Conservation (phyloP, 2,113 vertebrate species). For the Scytalopus superciliaris region DNA sequence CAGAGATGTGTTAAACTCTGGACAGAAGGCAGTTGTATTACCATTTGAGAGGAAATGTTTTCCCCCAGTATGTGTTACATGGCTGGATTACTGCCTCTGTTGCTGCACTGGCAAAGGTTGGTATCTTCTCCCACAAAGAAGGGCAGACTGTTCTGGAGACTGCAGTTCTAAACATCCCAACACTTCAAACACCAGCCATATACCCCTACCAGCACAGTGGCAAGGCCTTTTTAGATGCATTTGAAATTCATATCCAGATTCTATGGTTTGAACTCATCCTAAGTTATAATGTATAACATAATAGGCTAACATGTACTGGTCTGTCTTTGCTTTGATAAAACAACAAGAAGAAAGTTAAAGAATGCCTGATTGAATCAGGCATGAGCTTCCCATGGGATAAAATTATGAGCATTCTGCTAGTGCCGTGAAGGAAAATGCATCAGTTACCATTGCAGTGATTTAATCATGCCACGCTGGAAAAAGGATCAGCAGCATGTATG, state of each 20-base stretch:
- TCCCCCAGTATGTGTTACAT: accelerated
- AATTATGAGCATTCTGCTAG: conserved; percentile 58
- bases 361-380: conserved; percentile 54
- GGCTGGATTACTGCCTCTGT: background rate
- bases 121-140: background rate
- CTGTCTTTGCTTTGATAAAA: conserved; percentile 40
- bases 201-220: background rate
- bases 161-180: background rate
- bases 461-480: background rate
- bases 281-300: background rate
- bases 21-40: background rate
- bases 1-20: background rate
- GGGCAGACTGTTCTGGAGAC: background rate
- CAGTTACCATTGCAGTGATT: conserved; percentile 28
- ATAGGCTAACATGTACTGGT: background rate
- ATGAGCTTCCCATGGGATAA: conserved; percentile 52
- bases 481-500: background rate
- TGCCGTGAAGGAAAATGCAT: conserved; percentile 56
- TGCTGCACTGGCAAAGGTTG: background rate
- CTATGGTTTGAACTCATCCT: background rate
- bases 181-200: background rate
- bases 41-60: background rate
- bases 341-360: conserved; percentile 21
- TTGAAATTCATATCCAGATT: conserved; percentile 25
- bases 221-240: background rate